A percentile compares a stretch with the other conserved stretches of the same genome.
phyloP scores from a whole-genome alignment of 2,888 invertebrate genomes.

The Herminia tarsipennalis region DNA sequence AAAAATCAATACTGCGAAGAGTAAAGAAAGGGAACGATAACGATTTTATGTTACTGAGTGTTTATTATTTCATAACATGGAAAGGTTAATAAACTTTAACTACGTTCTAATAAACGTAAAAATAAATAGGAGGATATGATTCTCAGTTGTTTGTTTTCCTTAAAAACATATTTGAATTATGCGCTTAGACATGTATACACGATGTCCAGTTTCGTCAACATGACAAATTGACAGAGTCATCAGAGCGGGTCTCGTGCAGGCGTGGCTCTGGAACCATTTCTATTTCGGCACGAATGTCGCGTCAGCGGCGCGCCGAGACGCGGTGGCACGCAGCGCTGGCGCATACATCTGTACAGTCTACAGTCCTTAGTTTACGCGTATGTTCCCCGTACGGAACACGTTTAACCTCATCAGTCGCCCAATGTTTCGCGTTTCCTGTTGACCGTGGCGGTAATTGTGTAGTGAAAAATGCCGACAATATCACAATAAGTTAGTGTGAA shows the following conservation, averaged over 20 bases:
- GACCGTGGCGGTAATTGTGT: conserved; percentile 24
- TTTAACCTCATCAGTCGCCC: conserved; percentile 47
- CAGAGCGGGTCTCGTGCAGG: conserved; percentile 43
- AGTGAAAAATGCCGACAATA: conserved; percentile 18
- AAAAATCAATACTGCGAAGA: no score
- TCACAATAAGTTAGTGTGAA: conserved; percentile 16
- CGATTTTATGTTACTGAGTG: no score
- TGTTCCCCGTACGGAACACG: conserved; percentile 66
- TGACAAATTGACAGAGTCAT: conserved; percentile 35
- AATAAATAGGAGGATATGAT: no score
- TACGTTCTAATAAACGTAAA: no score
- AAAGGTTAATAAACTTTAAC: no score
- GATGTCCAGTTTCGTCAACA: conserved; percentile 32
- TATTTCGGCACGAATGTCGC: conserved; percentile 76
- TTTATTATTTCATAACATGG: no score
- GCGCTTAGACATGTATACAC: not conserved
- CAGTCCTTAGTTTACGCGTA: conserved; percentile 71
- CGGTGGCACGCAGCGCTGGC: conserved; percentile 61
- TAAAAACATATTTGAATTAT: not conserved
- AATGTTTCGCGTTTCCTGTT: conserved; percentile 33
- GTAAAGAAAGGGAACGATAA: no score
- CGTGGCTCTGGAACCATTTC: conserved; percentile 61
- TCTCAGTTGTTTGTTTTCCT: no score
- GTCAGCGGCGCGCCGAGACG: conserved; percentile 54
- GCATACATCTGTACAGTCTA: conserved; percentile 47